Conservation (phyloP, 2,797 vertebrate genomes). For the Trichosurus vulpecula region DNA sequence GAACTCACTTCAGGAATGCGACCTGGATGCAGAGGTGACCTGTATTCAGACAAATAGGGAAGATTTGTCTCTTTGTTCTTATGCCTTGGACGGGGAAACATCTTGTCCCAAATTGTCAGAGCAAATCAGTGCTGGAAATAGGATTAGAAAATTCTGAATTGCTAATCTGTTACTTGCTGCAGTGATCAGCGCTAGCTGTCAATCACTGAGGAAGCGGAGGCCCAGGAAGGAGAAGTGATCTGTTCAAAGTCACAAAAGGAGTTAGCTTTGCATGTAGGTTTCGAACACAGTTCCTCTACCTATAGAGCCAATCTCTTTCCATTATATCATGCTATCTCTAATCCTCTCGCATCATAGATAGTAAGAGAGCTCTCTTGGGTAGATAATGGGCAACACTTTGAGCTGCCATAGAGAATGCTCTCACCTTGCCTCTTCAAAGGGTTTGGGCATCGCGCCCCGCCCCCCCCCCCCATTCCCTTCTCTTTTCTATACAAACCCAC, state of each 20-base stretch:
- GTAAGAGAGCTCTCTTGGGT: neutral
- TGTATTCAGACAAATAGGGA: conserved; percentile 9
- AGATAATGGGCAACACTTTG: neutral
- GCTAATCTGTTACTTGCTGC: conserved; percentile 66
- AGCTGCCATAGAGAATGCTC: neutral
- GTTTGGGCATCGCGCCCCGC: neutral
- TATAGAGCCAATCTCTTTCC: neutral
- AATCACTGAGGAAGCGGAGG: neutral
- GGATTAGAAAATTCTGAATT: conserved; percentile 69
- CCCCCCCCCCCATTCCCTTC: neutral
- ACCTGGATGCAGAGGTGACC: neutral
- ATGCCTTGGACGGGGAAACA: conserved; percentile 54
- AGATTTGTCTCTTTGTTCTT: conserved; percentile 61
- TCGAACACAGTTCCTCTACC: neutral
- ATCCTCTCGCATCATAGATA: neutral
- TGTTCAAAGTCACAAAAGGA: neutral
- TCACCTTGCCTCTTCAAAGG: neutral
- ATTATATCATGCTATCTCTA: neutral
- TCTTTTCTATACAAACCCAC: neutral
- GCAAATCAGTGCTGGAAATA: conserved; percentile 70
- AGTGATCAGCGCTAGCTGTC: conserved; percentile 34
- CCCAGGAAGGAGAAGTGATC: neutral
- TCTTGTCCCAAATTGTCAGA: conserved; percentile 60
- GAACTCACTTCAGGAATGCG: neutral
- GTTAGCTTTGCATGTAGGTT: neutral